These are phyloP conservation scores for Cheilosia soror DNA, from an alignment of 2,888 invertebrate species.

Conservation along the genomic window DNA sequence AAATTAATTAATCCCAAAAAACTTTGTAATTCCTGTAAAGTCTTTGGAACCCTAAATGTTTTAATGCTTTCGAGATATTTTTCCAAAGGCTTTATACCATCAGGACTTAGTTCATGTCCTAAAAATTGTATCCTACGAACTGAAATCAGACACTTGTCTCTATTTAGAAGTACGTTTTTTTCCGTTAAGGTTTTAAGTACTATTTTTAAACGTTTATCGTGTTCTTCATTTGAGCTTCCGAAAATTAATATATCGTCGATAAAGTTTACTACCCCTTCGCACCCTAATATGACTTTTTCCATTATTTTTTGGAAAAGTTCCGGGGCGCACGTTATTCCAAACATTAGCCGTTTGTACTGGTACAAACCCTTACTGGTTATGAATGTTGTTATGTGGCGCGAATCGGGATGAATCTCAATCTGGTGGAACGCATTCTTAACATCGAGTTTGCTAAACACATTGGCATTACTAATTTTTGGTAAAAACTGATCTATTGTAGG, in stretches of 20 bases:
- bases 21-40: slow-evolving; percentile 37
- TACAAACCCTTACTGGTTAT: slow-evolving; percentile 80
- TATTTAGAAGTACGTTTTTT: slow-evolving; percentile 34
- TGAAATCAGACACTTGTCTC: slow-evolving; percentile 31
- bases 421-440: slow-evolving; percentile 81
- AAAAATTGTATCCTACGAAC: slow-evolving; percentile 76
- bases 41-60: slow-evolving; percentile 33
- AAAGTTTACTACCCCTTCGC: slow-evolving; percentile 79
- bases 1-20: slow-evolving; percentile 29
- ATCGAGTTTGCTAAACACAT: slow-evolving; percentile 79
- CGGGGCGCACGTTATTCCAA: slow-evolving; percentile 82
- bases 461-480: slow-evolving; percentile 53
- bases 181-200: slow-evolving; percentile 23
- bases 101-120: slow-evolving; percentile 77
- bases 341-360: slow-evolving; percentile 81
- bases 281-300: slow-evolving; percentile 78
- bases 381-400: slow-evolving; percentile 79
- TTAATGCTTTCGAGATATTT: slow-evolving; percentile 42
- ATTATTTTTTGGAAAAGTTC: slow-evolving; percentile 83
- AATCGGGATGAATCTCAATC: slow-evolving; percentile 78
- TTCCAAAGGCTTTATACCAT: slow-evolving; percentile 77
- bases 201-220: slow-evolving; percentile 24
- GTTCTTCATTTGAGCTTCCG: slow-evolving; percentile 36
- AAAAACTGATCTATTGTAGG: slow-evolving; percentile 53
- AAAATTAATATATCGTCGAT: slow-evolving; percentile 80